Conservation (phyloP, 2,888 invertebrate genomes). For the Odontomyia ornata region DNA sequence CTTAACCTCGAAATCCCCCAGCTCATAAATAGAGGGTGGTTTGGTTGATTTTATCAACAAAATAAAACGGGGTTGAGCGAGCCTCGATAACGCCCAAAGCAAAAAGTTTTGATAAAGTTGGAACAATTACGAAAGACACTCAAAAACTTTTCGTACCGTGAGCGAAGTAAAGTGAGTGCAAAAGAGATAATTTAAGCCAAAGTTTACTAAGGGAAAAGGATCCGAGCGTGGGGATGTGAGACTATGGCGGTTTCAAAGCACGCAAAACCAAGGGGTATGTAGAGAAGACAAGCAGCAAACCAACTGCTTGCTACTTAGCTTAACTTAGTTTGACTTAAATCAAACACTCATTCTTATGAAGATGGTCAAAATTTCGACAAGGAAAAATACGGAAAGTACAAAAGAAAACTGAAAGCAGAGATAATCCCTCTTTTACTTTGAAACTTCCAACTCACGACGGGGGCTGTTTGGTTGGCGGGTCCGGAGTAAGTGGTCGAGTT, state of each 20-base stretch:
- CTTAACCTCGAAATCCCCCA: not conserved
- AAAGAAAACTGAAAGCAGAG: constrained; percentile 4
- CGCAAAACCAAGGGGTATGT: not conserved
- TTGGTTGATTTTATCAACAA: not conserved
- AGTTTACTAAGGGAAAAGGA: constrained; percentile 6
- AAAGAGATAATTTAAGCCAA: constrained; percentile 36
- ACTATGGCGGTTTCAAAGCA: not conserved
- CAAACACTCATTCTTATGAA: constrained; percentile 14
- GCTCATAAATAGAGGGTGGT: not conserved
- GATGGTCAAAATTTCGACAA: constrained; percentile 30
- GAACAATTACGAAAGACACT: constrained; percentile 47
- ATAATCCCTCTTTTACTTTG: constrained; percentile 20
- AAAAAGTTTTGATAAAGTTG: constrained; percentile 48
- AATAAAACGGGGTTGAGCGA: not conserved
- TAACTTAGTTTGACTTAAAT: constrained; percentile 31
- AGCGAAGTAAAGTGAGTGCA: constrained; percentile 38
- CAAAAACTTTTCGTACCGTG: constrained; percentile 43
- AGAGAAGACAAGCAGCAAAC: constrained; percentile 2
- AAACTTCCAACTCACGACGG: not conserved
- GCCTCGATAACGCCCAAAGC: constrained; percentile 13
- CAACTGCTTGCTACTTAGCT: constrained; percentile 27
- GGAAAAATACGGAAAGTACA: not conserved
- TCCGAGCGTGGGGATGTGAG: not conserved
- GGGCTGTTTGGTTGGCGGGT: not conserved
- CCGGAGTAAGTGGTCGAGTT: too few relatives aligned